These are phyloP conservation scores for Monochamus alternatus DNA, from an alignment of 2,888 invertebrate species.

Conservation along the genomic window DNA sequence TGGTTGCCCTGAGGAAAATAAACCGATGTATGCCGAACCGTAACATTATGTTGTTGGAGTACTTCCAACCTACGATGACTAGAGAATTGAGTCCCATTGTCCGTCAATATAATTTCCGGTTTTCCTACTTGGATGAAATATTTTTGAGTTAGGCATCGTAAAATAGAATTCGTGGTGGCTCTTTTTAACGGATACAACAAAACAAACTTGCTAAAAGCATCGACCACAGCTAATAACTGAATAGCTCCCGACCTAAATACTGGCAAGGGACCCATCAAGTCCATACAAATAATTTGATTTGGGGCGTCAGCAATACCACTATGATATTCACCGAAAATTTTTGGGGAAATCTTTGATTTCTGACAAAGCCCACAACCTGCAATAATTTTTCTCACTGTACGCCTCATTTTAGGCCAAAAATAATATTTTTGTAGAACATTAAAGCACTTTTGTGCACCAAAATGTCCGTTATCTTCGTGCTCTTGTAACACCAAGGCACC, in stretches of 20 bases:
- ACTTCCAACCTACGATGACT: neutral
- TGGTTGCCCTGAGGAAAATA: constrained; percentile 54
- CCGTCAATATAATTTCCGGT: neutral
- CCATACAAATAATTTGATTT: neutral
- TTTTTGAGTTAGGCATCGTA: neutral
- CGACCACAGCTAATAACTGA: neutral
- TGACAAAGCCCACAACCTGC: too few species aligned
- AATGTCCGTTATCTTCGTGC: neutral
- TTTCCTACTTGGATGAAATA: neutral
- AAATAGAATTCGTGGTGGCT: neutral
- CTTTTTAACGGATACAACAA: neutral
- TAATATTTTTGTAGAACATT: neutral
- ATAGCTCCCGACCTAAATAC: too few species aligned
- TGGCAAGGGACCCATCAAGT: constrained; percentile 15
- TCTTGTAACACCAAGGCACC: neutral
- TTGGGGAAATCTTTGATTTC: too few species aligned
- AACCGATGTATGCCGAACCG: constrained; percentile 32
- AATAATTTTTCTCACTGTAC: too few species aligned
- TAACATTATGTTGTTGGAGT: neutral
- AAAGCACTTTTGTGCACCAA: neutral
- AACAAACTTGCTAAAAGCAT: neutral
- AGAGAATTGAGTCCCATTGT: neutral
- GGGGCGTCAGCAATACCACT: too few species aligned
- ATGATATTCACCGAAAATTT: too few species aligned
- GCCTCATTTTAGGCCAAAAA: too few species aligned